phyloP scores from a whole-genome alignment of 1,140 invertebrate genomes.

The Meteorus sp. region DNA sequence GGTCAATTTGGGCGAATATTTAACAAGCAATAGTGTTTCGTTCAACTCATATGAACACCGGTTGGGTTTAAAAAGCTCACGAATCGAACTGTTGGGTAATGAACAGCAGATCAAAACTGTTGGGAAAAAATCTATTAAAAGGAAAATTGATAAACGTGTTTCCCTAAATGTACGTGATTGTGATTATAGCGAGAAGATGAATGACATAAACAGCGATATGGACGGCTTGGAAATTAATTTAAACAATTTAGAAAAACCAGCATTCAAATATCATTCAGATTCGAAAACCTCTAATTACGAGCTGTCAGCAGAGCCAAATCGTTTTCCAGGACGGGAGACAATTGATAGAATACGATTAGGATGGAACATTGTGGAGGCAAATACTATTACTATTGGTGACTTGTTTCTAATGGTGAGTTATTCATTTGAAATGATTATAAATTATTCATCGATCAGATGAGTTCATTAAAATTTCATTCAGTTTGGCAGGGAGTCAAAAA shows the following conservation, averaged over 20 bases:
- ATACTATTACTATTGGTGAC: conserved; percentile 82
- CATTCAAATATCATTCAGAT: conserved; percentile 34
- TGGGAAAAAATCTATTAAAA: conserved; percentile 54
- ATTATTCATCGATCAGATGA: no score
- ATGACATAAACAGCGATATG: conserved; percentile 52
- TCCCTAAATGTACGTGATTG: conserved; percentile 32
- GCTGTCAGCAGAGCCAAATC: conserved; percentile 37
- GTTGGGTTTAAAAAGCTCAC: conserved; percentile 61
- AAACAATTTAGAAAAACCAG: conserved; percentile 35
- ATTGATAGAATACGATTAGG: conserved; percentile 70
- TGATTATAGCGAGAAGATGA: conserved; percentile 34
- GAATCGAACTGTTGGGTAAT: conserved; percentile 49
- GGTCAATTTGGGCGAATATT: conserved; percentile 72
- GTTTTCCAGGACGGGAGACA: conserved; percentile 57
- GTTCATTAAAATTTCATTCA: no score
- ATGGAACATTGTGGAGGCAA: conserved; percentile 76
- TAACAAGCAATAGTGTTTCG: conserved; percentile 74
- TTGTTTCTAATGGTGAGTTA: conserved; percentile 79
- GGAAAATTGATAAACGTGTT: conserved; percentile 49
- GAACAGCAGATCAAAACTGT: conserved; percentile 53
- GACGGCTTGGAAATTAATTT: conserved; percentile 45
- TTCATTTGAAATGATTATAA: conserved; percentile 6
- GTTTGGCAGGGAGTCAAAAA: conserved; percentile 79
- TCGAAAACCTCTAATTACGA: conserved; percentile 32
- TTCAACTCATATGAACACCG: conserved; percentile 73